These are phyloP conservation scores for Tragulus kanchil DNA, from an alignment of 2,113 vertebrate genomes.

Conservation along the genomic window DNA sequence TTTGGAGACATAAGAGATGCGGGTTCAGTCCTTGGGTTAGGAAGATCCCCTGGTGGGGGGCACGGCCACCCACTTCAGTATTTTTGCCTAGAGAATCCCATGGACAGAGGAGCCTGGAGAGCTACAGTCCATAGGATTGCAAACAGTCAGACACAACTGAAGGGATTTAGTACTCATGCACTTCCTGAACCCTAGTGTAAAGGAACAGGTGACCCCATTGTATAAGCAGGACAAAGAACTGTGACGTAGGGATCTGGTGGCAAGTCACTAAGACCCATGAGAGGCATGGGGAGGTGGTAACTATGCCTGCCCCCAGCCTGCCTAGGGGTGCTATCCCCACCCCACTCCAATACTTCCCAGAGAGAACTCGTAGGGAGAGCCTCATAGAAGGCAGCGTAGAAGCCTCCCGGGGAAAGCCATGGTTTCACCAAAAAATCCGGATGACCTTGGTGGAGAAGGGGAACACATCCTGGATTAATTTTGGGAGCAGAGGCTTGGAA, in stretches of 20 bases:
- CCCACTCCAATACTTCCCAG: too few relatives aligned
- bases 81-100: not conserved
- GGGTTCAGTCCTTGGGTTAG: not conserved
- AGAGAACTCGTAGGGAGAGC: not conserved
- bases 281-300: not conserved
- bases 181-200: not conserved
- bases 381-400: not conserved
- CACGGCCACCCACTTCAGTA: not conserved
- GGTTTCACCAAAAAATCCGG: not conserved
- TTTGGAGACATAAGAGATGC: not conserved
- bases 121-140: not conserved
- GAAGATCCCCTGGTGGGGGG: not conserved
- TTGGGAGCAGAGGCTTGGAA: not conserved
- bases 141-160: not conserved
- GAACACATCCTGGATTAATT: not conserved
- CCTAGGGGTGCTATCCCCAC: not conserved
- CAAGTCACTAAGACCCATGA: not conserved
- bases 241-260: fast-evolving
- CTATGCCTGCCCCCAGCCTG: not conserved
- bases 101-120: not conserved
- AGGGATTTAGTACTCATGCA: not conserved
- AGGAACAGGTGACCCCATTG: not conserved
- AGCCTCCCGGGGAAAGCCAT: not conserved
- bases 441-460: not conserved
- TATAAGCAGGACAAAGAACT: not conserved